These are phyloP conservation scores for Coenonympha arcania DNA, from an alignment of 2,888 invertebrate species.

Conservation along the genomic window DNA sequence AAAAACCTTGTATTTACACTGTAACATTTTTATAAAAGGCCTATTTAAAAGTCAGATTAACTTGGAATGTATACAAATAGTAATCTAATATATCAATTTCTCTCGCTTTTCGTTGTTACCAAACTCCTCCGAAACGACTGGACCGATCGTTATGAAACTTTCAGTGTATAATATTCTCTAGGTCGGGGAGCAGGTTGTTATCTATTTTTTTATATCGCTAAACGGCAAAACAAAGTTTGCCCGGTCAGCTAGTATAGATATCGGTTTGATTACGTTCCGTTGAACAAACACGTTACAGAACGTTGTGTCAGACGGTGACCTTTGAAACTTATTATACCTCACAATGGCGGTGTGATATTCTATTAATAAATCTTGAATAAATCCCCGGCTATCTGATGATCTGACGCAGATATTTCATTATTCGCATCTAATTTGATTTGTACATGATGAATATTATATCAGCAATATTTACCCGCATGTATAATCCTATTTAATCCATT, in stretches of 20 bases:
- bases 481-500: neutral
- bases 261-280: conserved; percentile 2
- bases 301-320: conserved; percentile 32
- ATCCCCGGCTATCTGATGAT: conserved; percentile 29
- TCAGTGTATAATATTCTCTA: no score
- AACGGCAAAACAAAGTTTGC: no score
- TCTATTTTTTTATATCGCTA: no score
- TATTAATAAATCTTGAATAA: conserved; percentile 41
- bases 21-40: no score
- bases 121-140: no score
- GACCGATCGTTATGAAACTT: no score
- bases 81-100: no score
- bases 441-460: conserved; percentile 4
- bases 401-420: conserved; percentile 12
- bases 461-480: neutral
- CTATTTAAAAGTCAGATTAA: neutral
- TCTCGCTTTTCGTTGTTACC: no score
- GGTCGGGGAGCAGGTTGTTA: no score
- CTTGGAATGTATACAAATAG: neutral
- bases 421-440: conserved; percentile 19
- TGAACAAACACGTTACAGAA: conserved; percentile 20
- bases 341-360: conserved; percentile 43
- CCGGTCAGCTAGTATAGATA: no score
- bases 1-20: no score
- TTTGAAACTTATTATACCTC: conserved; percentile 34